phyloP scores from a whole-genome alignment of 2,888 invertebrate genomes.

The Trissolcus japonicus region DNA sequence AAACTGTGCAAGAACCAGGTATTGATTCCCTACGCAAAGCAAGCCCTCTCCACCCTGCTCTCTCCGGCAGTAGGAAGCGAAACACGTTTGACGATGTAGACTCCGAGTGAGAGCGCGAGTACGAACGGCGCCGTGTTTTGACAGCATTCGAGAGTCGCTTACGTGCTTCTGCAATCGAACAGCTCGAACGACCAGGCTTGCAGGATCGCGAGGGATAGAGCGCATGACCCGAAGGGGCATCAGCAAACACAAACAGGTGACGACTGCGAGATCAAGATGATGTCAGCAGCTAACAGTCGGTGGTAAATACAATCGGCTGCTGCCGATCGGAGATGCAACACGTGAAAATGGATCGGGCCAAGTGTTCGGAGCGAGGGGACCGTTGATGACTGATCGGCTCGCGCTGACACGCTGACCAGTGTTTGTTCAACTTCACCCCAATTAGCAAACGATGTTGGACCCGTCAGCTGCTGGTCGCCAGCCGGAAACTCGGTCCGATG shows the following conservation, averaged over 20 bases:
- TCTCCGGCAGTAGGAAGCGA: conserved; percentile 72
- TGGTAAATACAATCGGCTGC: conserved; percentile 6
- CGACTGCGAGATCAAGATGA: conserved; percentile 8
- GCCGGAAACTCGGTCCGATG: conserved; percentile 19
- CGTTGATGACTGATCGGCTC: background rate
- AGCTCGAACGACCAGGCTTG: conserved; percentile 1
- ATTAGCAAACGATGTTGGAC: conserved; percentile 21
- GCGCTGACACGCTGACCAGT: background rate
- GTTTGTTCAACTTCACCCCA: background rate
- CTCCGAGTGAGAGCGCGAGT: conserved; percentile 46
- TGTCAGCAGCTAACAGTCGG: conserved; percentile 5
- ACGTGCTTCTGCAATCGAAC: conserved; percentile 13
- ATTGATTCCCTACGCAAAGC: conserved; percentile 74
- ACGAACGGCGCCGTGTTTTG: conserved; percentile 33
- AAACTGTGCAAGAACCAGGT: conserved; percentile 63
- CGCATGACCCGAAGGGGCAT: conserved; percentile 17
- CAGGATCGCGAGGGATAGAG: background rate
- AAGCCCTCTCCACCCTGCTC: conserved; percentile 65
- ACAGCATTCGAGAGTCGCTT: conserved; percentile 17
- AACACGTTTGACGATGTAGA: conserved; percentile 69
- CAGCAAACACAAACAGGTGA: conserved; percentile 35
- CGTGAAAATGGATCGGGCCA: conserved; percentile 20
- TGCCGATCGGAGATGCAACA: conserved; percentile 39
- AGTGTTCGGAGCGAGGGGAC: background rate
- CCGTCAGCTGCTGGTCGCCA: conserved; percentile 4